Evolutionary conservation across 2,888 invertebrate genomes (phyloP).

Genomic region (Tachystola acroxantha): DNA sequence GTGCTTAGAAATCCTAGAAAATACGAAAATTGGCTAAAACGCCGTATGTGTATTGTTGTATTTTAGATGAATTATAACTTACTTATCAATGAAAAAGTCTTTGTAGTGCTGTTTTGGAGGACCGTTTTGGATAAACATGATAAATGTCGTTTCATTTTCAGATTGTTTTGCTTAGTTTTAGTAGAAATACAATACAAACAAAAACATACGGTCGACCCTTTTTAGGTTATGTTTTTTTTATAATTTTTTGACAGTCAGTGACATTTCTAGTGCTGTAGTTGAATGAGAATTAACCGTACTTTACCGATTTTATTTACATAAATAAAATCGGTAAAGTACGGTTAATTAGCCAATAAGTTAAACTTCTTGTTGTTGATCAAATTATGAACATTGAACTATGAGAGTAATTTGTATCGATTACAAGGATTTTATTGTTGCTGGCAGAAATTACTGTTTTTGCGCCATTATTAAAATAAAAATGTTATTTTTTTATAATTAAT

Average conservation of each 20-base stretch:
- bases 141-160: constrained; percentile 50
- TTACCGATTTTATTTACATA: too few species aligned
- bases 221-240: background rate
- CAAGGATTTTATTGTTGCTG: too few species aligned
- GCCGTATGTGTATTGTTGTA: constrained; percentile 2
- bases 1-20: constrained; percentile 66
- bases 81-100: constrained; percentile 31
- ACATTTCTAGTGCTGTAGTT: background rate
- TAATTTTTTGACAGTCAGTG: background rate
- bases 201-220: background rate
- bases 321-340: too few species aligned
- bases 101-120: constrained; percentile 29
- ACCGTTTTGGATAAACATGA: constrained; percentile 36
- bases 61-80: constrained; percentile 17
- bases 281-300: too few species aligned
- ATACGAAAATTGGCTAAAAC: background rate
- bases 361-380: too few species aligned
- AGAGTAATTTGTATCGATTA: too few species aligned
- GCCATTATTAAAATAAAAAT: too few species aligned
- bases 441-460: too few species aligned
- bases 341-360: too few species aligned
- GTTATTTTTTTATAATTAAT: too few species aligned
- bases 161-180: background rate
- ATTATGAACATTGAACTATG: too few species aligned
- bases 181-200: background rate